Conservation (phyloP, 2,113 vertebrate genomes). For the Paradoxurus hermaphroditus region DNA sequence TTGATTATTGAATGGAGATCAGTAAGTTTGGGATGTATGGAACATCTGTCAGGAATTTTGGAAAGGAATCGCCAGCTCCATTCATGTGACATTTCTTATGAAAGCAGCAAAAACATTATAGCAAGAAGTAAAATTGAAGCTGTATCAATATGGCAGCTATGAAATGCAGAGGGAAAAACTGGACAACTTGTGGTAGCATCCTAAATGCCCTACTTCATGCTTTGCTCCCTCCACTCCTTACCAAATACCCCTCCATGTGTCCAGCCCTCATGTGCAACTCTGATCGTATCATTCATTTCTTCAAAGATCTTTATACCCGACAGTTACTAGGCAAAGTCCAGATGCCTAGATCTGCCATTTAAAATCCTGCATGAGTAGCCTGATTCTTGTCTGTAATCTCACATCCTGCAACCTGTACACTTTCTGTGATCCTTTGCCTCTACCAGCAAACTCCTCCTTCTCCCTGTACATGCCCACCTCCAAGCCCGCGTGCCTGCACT, state of each 20-base stretch:
- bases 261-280: accelerated
- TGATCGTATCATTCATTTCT: neutral
- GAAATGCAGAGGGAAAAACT: neutral
- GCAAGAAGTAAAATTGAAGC: neutral
- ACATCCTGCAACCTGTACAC: no score
- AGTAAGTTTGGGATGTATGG: constrained; percentile 28
- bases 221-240: accelerated
- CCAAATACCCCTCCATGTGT: accelerated
- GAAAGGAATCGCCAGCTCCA: neutral
- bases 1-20: constrained; percentile 69
- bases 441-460: neutral
- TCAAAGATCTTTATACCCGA: neutral
- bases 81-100: neutral
- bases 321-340: neutral
- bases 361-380: accelerated
- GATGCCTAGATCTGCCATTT: neutral
- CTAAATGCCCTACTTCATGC: accelerated
- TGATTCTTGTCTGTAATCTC: neutral
- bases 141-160: neutral
- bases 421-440: neutral
- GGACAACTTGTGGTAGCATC: accelerated
- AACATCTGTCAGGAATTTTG: constrained; percentile 37
- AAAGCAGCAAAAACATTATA: neutral
- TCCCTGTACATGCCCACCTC: neutral
- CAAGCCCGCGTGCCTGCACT: neutral